Conservation (phyloP, 2,113 vertebrate species). For the Toxostoma redivivum region DNA sequence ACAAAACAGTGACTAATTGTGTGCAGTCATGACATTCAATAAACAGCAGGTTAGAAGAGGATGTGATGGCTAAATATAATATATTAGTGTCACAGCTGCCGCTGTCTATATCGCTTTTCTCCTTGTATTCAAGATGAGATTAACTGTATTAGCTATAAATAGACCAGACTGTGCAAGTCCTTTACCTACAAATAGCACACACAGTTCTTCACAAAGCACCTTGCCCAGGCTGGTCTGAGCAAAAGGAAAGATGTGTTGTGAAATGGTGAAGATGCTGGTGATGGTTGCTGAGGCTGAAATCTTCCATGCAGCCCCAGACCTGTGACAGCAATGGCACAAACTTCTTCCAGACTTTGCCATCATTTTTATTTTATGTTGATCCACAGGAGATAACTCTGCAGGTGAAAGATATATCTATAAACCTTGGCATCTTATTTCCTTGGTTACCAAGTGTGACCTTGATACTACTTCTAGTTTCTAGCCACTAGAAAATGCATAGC, state of each 20-base stretch:
- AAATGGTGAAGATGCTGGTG: neutral
- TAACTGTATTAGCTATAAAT: conserved; percentile 19
- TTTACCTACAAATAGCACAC: neutral
- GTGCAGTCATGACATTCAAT: neutral
- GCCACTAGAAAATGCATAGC: neutral
- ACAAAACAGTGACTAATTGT: neutral
- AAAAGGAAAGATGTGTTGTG: neutral
- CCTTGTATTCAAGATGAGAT: neutral
- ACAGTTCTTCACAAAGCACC: neutral
- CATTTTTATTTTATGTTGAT: neutral
- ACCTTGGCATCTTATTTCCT: neutral
- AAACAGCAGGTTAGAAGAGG: neutral
- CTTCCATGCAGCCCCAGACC: neutral
- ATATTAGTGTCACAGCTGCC: conserved; percentile 6
- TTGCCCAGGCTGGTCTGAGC: neutral
- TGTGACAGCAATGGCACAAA: neutral
- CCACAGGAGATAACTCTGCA: neutral
- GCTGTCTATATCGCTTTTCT: neutral
- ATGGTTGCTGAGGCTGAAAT: neutral
- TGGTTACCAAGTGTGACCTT: neutral
- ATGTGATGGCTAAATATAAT: neutral
- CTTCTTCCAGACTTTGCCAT: neutral
- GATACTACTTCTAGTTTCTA: neutral
- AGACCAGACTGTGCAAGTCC: neutral
- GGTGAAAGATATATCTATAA: neutral